Evolutionary conservation across 1,140 invertebrate species (phyloP), one percentile per base, ranked within the genome.

Genomic region (Caerostris extrusa): DNA sequence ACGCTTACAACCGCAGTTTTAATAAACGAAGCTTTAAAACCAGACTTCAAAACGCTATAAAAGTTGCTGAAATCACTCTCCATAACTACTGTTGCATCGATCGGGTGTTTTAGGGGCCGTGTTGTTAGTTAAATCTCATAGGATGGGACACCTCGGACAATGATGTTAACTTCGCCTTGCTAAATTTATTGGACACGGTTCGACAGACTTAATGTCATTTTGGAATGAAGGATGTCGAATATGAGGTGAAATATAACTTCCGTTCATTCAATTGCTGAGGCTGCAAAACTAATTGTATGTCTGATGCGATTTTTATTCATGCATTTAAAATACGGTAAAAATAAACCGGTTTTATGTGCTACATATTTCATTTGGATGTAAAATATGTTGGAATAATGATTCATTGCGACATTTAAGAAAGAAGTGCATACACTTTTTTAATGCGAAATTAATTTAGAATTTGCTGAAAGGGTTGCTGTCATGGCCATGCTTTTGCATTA

Each of bases 21-120:
- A 85, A 85, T 85, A 85, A 85, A 85, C 82, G 82, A 17, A 58
- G 82, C 55, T 57, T 85, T 85, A 57, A 85, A 85, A 77, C 82
- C 19, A 7, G 57, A n/a, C 17, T 85, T 19, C 19, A 85, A 85
- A 58, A 58, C 55, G 57, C 57, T 57, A 58, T 56, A 58, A 85
- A 85, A 77, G 71, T 77, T 12, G 71, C 8, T 34, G 3, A 77
- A 77, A 77, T 77, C 71, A 53, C 50, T 77, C 34, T 53, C 71
- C 34, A 50, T 50, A 77, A 53, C 71, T 77, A 77, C 71, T 12
- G 10, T 50, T 77, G 50, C 34, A 77, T 77, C 50, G 71, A 77
- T 77, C 71, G 71, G 50, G 4, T 34, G 34, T 5, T 50, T 77
- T 77, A 5, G 34, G 53, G 10, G 71, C 71, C 50, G 34, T 8